A percentile compares a stretch with the other conserved stretches of the same genome.
phyloP scores from a whole-genome alignment of 1,140 invertebrate species.

The Panulirus ornatus region DNA sequence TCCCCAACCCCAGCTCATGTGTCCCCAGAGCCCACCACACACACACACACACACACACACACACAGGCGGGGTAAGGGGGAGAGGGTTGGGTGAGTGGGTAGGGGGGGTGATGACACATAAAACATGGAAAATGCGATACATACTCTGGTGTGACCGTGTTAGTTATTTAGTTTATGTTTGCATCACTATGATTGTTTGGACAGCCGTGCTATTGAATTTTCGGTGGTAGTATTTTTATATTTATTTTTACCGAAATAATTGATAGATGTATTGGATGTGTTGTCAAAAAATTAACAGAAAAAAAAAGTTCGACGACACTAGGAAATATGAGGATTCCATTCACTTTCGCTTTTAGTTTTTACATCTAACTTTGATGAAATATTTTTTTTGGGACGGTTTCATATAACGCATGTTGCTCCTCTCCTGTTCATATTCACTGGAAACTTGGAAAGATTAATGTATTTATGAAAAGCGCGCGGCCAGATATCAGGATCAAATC shows the following conservation, averaged over 20 bases:
- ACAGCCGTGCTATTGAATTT: conserved; percentile 58
- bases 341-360: not conserved
- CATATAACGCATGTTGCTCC: not conserved
- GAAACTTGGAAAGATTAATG: not conserved
- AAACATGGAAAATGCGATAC: conserved; percentile 45
- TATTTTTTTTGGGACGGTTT: not conserved
- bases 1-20: conserved; percentile 14
- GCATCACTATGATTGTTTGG: conserved; percentile 60
- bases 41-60: too few species aligned
- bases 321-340: conserved; percentile 28
- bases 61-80: too few species aligned
- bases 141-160: conserved; percentile 22
- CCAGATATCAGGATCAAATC: not conserved
- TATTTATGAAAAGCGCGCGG: not conserved
- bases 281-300: conserved; percentile 55
- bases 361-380: not conserved
- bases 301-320: conserved; percentile 14
- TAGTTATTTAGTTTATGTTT: conserved; percentile 46
- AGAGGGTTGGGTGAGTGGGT: too few species aligned
- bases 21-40: not conserved
- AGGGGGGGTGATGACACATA: conserved; percentile 29
- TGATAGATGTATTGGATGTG: conserved; percentile 55
- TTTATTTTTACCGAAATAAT: conserved; percentile 42
- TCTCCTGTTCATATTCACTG: not conserved
- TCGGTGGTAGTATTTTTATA: conserved; percentile 16